Base-by-base conservation (phyloP, 2,888 invertebrate species). In the Oscheius sp. region DNA sequence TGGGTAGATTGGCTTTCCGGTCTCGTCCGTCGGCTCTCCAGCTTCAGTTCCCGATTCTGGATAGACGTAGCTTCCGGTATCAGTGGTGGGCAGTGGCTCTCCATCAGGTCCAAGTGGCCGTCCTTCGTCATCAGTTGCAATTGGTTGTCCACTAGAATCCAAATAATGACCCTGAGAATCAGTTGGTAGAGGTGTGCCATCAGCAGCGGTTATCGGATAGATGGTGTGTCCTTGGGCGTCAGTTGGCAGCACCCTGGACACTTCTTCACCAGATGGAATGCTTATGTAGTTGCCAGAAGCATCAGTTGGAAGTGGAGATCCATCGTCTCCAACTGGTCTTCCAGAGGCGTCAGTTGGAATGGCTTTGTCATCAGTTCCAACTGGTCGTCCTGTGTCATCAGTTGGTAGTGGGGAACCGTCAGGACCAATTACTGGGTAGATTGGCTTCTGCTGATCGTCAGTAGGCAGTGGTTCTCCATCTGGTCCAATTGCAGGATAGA, bases 51-150 rank as follows among this genome's bases (percentile, higher is more conserved):
- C 68, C 1, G 58, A 50, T 42, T 72, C 68, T 9, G 78, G 78
- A 75, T 87, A 87, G 10, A 86, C 68, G 81, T 82, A 87, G 32
- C 85, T 81, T 21, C 84, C 85, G 11, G 85, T 75, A 5, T 79
- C 76, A 73, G 85, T 84, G 53, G 81, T 79, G 50, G 76, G 68
- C 47, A 87, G 68, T 29, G 68, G 63, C 3, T 79, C 62, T 5
- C 84, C 85, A 21, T 79, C 78, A 21, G 86, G 86, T 9, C 78
- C 81, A 9, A 83, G 33, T 29, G 85, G 85, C 13, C 62, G 62
- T 9, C 83, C 85, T 4, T 80, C 71, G 2, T 82, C 77, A 48
- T 86, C 81, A 7, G 72, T 70, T 37, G 76, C 71, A 10, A 86
- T 73, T 1, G 77, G 76, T 32, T 80, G 73, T 50, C 85, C 84